These are phyloP conservation scores for Anguilla anguilla DNA, from an alignment of 2,797 vertebrate species.

Conservation along the genomic window DNA sequence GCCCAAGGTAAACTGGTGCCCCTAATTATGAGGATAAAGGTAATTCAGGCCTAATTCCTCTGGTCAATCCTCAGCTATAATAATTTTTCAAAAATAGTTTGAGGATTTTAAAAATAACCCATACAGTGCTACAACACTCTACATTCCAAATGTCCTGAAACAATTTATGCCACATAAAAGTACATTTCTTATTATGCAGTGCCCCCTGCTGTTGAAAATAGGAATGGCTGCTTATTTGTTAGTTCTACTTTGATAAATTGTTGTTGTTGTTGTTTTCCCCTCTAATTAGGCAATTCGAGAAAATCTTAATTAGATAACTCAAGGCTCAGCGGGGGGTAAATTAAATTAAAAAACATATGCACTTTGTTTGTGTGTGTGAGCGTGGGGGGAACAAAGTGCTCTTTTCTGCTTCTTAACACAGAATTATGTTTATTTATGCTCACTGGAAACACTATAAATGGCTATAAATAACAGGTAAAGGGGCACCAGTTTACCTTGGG, in stretches of 20 bases:
- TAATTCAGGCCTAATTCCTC: neutral
- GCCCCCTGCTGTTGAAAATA: neutral
- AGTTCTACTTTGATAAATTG: neutral
- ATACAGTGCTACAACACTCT: neutral
- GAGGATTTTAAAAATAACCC: slow-evolving; percentile 1
- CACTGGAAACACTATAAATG: too few relatives aligned
- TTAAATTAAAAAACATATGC: neutral
- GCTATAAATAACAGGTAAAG: too few relatives aligned
- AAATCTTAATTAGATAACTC: slow-evolving; percentile 15
- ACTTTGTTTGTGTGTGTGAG: neutral
- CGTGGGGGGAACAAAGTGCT: too few relatives aligned
- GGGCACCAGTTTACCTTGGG: too few relatives aligned
- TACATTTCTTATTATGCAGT: neutral
- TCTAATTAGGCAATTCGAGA: slow-evolving; percentile 5
- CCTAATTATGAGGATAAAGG: neutral
- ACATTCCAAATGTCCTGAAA: neutral
- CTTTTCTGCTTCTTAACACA: too few relatives aligned
- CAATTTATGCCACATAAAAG: neutral
- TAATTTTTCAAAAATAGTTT: neutral
- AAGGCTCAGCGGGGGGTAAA: neutral
- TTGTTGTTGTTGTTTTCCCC: neutral
- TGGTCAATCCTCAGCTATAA: neutral
- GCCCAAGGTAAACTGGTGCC: neutral
- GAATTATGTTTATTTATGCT: too few relatives aligned
- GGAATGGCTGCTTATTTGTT: neutral